phyloP scores from a whole-genome alignment of 1,140 invertebrate genomes.

The Trinorchestia longiramus region DNA sequence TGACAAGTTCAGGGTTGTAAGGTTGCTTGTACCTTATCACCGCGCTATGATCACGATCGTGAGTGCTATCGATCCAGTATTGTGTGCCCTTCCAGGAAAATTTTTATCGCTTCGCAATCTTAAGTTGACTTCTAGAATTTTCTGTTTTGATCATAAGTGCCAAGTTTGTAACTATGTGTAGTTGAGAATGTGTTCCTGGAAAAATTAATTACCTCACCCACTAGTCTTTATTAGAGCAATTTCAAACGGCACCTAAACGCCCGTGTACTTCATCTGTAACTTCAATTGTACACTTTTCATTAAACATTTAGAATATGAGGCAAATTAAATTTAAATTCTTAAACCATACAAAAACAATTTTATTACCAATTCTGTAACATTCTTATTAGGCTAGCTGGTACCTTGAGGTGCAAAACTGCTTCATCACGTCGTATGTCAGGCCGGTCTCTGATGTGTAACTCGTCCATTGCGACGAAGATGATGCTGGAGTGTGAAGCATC shows the following conservation, averaged over 20 bases:
- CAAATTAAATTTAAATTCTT: no score
- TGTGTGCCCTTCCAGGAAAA: background rate
- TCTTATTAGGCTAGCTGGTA: no score
- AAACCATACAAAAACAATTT: no score
- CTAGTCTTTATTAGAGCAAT: background rate
- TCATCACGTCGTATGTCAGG: no score
- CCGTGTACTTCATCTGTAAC: background rate
- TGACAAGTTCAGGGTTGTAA: background rate
- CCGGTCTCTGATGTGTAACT: no score
- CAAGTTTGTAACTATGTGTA: background rate
- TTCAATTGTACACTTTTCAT: background rate
- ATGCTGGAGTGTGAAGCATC: no score
- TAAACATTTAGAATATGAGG: no score
- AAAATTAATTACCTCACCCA: background rate
- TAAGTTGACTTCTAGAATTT: background rate
- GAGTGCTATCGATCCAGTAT: background rate
- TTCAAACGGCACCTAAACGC: background rate
- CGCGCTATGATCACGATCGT: background rate
- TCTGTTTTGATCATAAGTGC: background rate
- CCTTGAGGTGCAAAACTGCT: no score
- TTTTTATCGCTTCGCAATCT: background rate
- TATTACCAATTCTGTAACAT: no score
- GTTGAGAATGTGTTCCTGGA: background rate
- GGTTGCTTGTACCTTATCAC: background rate
- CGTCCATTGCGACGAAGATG: no score